Evolutionary conservation across 2,888 invertebrate species (phyloP).

Genomic region (Arctia plantaginis): DNA sequence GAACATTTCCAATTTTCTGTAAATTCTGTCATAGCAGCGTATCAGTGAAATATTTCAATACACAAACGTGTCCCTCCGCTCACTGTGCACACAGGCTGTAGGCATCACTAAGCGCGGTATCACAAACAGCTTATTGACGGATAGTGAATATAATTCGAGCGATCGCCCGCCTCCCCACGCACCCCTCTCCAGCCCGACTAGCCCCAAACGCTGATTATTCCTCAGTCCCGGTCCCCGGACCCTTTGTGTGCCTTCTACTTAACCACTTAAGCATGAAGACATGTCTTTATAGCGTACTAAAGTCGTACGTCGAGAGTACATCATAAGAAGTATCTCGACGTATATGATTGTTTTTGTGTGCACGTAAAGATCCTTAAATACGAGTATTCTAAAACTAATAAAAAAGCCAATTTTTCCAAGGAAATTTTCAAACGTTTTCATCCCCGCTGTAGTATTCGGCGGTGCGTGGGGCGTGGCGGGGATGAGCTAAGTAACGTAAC

Average conservation of each 20-base stretch:
- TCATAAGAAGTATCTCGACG: neutral
- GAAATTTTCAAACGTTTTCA: neutral
- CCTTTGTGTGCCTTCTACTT: constrained; percentile 16
- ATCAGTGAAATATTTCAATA: neutral
- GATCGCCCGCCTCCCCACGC: neutral
- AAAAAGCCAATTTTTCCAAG: too few relatives aligned
- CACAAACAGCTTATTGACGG: constrained; percentile 22
- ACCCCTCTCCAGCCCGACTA: neutral
- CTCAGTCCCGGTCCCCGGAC: constrained; percentile 2
- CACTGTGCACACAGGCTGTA: neutral
- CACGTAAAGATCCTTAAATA: neutral
- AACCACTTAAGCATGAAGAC: constrained; percentile 13
- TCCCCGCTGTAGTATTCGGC: neutral
- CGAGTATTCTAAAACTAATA: neutral
- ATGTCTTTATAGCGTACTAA: constrained; percentile 16
- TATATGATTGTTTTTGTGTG: neutral
- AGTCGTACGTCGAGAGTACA: neutral
- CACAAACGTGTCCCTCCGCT: neutral
- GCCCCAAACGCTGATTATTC: constrained; percentile 3
- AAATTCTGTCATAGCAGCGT: neutral
- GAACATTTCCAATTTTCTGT: too few relatives aligned
- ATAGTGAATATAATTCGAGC: constrained; percentile 18
- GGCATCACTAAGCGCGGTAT: constrained; percentile 14
- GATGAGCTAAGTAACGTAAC: neutral
- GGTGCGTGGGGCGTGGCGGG: neutral